phyloP scores from a whole-genome alignment of 2,113 vertebrate genomes.

The Phoxinus phoxinus region DNA sequence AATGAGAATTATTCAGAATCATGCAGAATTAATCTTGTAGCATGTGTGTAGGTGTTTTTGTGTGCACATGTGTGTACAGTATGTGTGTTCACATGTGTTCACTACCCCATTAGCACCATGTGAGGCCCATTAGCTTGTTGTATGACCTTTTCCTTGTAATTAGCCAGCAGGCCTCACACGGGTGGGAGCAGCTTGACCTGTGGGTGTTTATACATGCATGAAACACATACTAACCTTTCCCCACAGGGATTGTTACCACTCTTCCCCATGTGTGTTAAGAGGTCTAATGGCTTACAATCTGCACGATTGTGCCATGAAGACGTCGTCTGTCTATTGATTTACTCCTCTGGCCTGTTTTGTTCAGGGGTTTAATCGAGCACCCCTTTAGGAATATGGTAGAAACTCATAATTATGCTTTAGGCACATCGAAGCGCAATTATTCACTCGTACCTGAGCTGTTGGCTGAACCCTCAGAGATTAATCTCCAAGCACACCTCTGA shows the following conservation, averaged over 20 bases:
- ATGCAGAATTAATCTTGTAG: not conserved
- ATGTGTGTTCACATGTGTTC: conserved; percentile 7
- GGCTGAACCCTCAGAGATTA: not conserved
- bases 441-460: not conserved
- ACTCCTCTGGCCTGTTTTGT: not conserved
- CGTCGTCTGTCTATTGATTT: not conserved
- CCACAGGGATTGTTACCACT: not conserved
- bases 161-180: conserved; percentile 24
- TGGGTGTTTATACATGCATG: not conserved
- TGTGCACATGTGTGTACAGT: conserved; percentile 1
- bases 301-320: not conserved
- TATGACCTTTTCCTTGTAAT: conserved; percentile 51
- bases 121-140: conserved; percentile 44
- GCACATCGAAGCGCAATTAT: not conserved
- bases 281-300: conserved; percentile 8
- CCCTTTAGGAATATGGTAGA: not conserved
- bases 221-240: not conserved
- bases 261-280: not conserved
- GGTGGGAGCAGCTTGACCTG: conserved; percentile 29
- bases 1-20: conserved; percentile 13
- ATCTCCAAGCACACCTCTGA: not conserved
- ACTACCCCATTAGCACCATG: conserved; percentile 19
- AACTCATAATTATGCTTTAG: conserved; percentile 31
- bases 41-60: not conserved
- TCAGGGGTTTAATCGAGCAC: not conserved